Base-by-base conservation (phyloP, 2,797 vertebrate genomes). In the Ctenopoma multispine region DNA sequence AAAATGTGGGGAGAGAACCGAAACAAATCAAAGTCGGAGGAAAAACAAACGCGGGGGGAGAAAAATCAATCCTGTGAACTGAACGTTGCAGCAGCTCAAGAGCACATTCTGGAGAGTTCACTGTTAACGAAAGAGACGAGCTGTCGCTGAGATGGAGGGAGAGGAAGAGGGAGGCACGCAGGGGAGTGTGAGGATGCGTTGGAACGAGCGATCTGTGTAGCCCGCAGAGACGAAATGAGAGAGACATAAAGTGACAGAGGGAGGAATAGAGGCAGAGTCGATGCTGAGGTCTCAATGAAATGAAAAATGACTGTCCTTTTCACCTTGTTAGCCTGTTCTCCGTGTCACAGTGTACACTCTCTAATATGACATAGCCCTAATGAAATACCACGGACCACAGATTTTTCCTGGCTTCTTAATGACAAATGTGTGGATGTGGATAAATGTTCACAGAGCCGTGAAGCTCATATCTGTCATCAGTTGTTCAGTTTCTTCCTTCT, bases 241-340 rank as follows among this genome's bases (percentile, higher is more conserved):
- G 51, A 77, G 62, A 79, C 41, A 1, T 63, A 65, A 83, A 63
- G 67, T 77, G 72, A 80, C 68, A 81, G 71, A 31, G 50, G 54
- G 63, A 83, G 62, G 47, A 51, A 51, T 60, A 62, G 58, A 64
- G 67, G 75, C 66, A 63, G 55, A 21, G 61, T n/a, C 36, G 23
- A 23, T 18, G 12, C 56, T 20, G 21, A n/a, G 67, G 72, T 76
- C 67, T 75, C 55, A 63, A 46, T 67, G 62, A 64, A 60, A 79
- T 72, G 54, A 81, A 69, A 75, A 77, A 58, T 64, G 67, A 77
- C 62, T 78, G 71, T 77, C 73, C 61, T 75, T 83, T 82, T 84
- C 77, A 83, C 80, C 87, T 88, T 82, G 75, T 82, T 82, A 77
- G 60, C 73, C 31, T 7, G 36, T 49, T 46, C 53, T 53, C 63